Evolutionary conservation across 2,797 vertebrate genomes (phyloP).

Genomic region (Bryconaethiops microstoma): DNA sequence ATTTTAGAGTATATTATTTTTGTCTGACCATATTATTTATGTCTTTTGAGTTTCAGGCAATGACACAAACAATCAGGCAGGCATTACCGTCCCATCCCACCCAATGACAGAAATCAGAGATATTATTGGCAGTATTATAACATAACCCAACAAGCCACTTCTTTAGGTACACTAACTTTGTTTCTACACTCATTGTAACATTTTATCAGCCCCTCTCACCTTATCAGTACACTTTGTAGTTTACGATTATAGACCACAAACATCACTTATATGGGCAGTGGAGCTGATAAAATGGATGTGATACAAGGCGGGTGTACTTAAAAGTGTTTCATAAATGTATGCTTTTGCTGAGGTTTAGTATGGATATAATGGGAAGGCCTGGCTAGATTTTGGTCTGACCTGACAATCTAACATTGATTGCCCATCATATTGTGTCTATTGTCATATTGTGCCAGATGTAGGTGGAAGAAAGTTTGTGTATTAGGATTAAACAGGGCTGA

Average conservation of each 20-base stretch:
- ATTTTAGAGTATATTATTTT: conserved; percentile 20
- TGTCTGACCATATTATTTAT: conserved; percentile 1
- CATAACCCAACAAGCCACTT: too few relatives aligned
- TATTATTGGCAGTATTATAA: not conserved
- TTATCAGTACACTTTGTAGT: too few relatives aligned
- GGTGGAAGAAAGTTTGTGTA: not conserved
- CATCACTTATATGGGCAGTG: too few relatives aligned
- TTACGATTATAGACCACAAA: too few relatives aligned
- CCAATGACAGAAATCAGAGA: not conserved
- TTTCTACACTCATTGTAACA: too few relatives aligned
- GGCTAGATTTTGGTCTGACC: not conserved
- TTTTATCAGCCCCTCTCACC: too few relatives aligned
- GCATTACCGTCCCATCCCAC: not conserved
- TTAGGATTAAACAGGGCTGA: not conserved
- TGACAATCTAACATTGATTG: conserved; percentile 10
- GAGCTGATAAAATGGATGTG: too few relatives aligned
- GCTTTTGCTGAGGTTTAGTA: not conserved
- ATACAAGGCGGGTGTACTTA: too few relatives aligned
- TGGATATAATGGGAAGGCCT: not conserved
- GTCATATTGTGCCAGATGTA: too few relatives aligned
- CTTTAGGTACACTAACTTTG: too few relatives aligned
- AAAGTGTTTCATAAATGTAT: not conserved
- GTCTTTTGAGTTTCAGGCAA: conserved; percentile 24
- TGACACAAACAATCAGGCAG: conserved; percentile 19
- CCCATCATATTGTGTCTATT: not conserved